Conservation (phyloP, 2,888 invertebrate genomes). For the Tanypteryx hageni region DNA sequence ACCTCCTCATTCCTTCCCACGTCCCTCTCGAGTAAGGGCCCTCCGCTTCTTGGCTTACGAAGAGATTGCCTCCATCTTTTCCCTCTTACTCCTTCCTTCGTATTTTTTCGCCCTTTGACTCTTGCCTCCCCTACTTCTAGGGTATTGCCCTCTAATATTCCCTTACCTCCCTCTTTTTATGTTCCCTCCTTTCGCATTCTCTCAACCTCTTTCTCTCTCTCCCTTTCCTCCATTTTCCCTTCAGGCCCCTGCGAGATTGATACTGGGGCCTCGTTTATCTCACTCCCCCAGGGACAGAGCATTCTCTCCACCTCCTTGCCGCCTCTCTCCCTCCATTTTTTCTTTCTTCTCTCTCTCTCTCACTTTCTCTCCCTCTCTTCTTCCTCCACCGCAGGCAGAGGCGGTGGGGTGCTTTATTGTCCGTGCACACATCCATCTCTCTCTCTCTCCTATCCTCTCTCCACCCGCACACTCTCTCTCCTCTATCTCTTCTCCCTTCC, state of each 20-base stretch:
- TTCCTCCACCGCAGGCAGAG: neutral
- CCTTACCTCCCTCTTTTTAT: too few relatives aligned
- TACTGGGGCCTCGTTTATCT: neutral
- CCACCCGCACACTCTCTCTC: neutral
- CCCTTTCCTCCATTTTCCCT: neutral
- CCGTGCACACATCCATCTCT: neutral
- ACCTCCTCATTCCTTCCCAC: neutral
- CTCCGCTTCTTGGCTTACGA: conserved; percentile 14
- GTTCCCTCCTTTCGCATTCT: neutral
- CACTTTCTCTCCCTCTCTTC: neutral
- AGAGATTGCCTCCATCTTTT: conserved; percentile 10
- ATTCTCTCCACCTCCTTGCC: neutral
- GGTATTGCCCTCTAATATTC: too few relatives aligned
- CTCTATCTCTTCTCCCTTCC: neutral
- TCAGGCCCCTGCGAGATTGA: neutral
- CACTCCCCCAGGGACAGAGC: neutral
- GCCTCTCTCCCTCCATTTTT: neutral
- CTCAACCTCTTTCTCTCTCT: neutral
- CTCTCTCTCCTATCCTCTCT: neutral
- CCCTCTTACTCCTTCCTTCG: neutral
- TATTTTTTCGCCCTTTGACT: neutral
- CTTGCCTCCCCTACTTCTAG: too few relatives aligned
- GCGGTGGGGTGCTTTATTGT: neutral
- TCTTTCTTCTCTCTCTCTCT: neutral
- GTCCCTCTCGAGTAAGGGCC: neutral